Percentiles rank a stretch among this genome's conserved stretches.
Conservation (phyloP, 2,888 invertebrate species). For the Seladonia tumulorum region DNA sequence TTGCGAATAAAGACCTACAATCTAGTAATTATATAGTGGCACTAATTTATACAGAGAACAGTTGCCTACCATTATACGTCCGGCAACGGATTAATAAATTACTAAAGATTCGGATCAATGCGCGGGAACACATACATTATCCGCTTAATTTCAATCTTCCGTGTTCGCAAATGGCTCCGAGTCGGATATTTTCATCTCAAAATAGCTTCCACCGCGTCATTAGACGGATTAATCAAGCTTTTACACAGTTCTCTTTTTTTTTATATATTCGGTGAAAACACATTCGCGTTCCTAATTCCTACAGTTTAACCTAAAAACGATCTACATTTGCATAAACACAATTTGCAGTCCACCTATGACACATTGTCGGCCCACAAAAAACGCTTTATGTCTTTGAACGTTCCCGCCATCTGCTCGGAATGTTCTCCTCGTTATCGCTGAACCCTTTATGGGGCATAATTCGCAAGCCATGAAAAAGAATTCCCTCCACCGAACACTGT, state of each 20-base stretch:
- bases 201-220: not conserved
- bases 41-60: not conserved
- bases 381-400: conserved; percentile 31
- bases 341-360: not conserved
- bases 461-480: not conserved
- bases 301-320: not conserved
- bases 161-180: not conserved
- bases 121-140: not conserved
- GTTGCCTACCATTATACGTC: not conserved
- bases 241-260: not conserved
- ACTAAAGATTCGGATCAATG: not conserved
- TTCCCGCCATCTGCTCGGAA: not conserved
- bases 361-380: not conserved
- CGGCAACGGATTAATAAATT: conserved; percentile 3
- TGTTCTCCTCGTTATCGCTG: conserved; percentile 34
- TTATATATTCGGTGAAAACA: not conserved
- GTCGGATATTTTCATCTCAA: not conserved
- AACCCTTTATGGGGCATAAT: not conserved
- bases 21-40: not conserved
- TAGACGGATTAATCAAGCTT: not conserved
- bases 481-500: not conserved
- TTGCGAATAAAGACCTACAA: not conserved
- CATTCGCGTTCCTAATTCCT: not conserved
- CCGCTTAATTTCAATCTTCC: conserved; percentile 3
- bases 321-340: not conserved